Evolutionary conservation across 2,888 invertebrate genomes (phyloP).

Genomic region (Sinelater perroti): DNA sequence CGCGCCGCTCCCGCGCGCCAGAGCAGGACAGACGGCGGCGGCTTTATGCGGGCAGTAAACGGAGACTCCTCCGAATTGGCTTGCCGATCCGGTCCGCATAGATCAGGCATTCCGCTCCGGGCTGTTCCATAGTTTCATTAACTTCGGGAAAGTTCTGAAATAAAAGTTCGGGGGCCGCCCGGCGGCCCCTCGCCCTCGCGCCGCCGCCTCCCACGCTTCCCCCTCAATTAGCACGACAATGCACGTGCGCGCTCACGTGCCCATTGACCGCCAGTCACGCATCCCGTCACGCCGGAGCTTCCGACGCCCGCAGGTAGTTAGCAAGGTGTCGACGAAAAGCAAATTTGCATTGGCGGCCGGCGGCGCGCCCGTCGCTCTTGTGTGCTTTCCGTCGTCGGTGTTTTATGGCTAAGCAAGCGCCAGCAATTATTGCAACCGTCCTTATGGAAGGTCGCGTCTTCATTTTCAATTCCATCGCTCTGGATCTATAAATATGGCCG

Average conservation of each 20-base stretch:
- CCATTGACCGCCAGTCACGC: slow-evolving; percentile 18
- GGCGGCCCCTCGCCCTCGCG: too few species aligned
- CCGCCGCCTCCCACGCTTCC: slow-evolving; percentile 1
- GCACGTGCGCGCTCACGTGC: slow-evolving; percentile 26
- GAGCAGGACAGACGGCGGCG: too few species aligned
- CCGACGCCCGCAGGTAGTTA: not conserved
- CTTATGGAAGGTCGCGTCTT: too few species aligned
- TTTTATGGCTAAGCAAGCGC: too few species aligned
- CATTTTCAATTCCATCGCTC: too few species aligned
- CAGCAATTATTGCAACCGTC: too few species aligned
- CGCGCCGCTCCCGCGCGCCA: too few species aligned
- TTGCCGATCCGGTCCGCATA: slow-evolving; percentile 4
- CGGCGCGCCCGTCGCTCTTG: too few species aligned
- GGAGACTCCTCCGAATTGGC: slow-evolving; percentile 8
- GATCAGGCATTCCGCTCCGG: slow-evolving; percentile 14
- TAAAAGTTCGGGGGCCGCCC: not conserved
- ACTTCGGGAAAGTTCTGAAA: too few species aligned
- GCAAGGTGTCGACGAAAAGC: slow-evolving; percentile 12
- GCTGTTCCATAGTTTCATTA: slow-evolving; percentile 10
- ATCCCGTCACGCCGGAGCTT: not conserved
- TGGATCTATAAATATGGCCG: too few species aligned
- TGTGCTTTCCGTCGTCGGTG: too few species aligned
- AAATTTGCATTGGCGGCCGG: slow-evolving; percentile 11
- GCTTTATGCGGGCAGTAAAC: slow-evolving; percentile 13
- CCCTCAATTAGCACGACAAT: slow-evolving; percentile 20